These are phyloP conservation scores for Edolisoma coerulescens DNA, from an alignment of 2,113 vertebrate genomes.

Conservation along the genomic window DNA sequence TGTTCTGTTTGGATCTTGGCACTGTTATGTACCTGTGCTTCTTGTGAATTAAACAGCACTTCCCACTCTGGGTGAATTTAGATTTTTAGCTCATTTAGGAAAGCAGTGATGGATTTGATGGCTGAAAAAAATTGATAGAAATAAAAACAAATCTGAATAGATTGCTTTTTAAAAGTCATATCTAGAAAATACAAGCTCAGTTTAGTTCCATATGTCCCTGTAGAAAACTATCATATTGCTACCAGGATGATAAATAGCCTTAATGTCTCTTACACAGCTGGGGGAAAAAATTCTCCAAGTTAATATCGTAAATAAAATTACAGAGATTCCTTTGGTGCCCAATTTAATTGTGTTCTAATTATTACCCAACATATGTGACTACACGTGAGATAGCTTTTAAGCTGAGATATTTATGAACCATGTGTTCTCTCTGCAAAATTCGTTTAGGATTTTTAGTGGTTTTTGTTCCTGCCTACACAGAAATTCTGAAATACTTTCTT, in stretches of 20 bases:
- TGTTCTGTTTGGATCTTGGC: neutral
- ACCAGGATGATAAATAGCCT: neutral
- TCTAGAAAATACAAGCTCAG: neutral
- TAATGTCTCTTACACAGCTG: conserved; percentile 1
- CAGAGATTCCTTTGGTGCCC: neutral
- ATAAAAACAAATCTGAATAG: neutral
- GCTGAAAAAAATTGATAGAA: neutral
- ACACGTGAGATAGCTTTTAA: neutral
- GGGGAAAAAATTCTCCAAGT: neutral
- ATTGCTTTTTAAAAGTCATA: neutral
- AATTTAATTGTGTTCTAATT: conserved; percentile 16
- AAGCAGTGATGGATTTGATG: neutral
- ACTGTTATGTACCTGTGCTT: neutral
- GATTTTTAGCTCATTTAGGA: neutral
- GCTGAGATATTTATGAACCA: neutral
- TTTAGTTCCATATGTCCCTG: neutral
- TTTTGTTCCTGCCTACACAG: neutral
- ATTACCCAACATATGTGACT: neutral
- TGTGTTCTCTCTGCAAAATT: neutral
- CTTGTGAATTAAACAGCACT: neutral
- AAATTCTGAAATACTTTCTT: neutral
- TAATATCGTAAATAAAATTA: conserved; percentile 25
- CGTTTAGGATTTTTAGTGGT: neutral
- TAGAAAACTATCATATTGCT: neutral
- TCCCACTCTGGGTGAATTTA: neutral